A percentile compares a stretch with the other conserved stretches of the same genome.
Conservation (phyloP, 2,888 invertebrate species). For the Drosophila glabriapex region DNA sequence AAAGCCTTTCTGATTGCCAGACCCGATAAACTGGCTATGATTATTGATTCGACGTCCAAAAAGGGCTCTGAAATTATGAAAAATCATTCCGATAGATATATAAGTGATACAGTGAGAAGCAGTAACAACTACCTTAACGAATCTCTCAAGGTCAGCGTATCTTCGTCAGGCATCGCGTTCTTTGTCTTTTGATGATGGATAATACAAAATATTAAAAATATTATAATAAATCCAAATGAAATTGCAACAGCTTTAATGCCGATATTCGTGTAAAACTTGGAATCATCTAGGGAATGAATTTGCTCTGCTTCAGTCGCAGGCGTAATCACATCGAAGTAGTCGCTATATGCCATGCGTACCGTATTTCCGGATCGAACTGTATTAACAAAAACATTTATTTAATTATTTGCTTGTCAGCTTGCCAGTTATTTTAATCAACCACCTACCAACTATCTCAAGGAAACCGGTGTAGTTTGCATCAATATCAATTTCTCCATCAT, state of each 20-base stretch:
- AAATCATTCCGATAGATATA: neutral
- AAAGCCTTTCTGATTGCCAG: conserved; percentile 88
- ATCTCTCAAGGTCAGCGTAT: conserved; percentile 89
- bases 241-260: conserved; percentile 90
- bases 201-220: conserved; percentile 88
- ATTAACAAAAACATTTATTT: conserved; percentile 6
- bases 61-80: conserved; percentile 74
- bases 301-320: conserved; percentile 87
- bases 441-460: conserved; percentile 92
- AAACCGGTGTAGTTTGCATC: conserved; percentile 94
- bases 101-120: neutral
- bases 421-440: neutral
- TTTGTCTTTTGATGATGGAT: conserved; percentile 89
- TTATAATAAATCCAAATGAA: conserved; percentile 88
- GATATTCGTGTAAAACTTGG: conserved; percentile 86
- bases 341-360: conserved; percentile 89
- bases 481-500: conserved; percentile 91
- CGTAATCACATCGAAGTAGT: conserved; percentile 90
- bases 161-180: conserved; percentile 88
- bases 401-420: neutral
- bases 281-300: conserved; percentile 85
- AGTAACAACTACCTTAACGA: conserved; percentile 87
- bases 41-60: conserved; percentile 85
- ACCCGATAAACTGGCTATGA: conserved; percentile 89
- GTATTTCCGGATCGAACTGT: conserved; percentile 82